These are phyloP conservation scores for Temnothorax unifasciatus DNA, from an alignment of 2,888 invertebrate genomes.

Conservation along the genomic window DNA sequence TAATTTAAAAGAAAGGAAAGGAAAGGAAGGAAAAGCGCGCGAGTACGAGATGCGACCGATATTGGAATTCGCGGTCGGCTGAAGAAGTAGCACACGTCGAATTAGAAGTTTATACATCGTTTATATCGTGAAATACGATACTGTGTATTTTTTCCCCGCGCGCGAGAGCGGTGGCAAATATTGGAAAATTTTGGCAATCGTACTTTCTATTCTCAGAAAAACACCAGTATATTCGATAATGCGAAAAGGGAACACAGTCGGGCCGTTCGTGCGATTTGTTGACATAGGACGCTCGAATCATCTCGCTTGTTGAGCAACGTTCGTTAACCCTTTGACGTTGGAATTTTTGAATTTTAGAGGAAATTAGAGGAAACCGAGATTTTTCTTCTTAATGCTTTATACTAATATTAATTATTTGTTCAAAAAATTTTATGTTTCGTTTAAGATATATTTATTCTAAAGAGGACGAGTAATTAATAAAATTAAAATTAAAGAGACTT, in stretches of 20 bases:
- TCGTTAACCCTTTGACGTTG: slow-evolving; percentile 4
- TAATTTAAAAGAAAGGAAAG: neutral
- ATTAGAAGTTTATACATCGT: neutral
- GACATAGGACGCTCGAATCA: neutral
- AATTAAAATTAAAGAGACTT: neutral
- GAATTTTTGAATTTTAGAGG: neutral
- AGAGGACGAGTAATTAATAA: neutral
- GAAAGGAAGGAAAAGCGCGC: neutral
- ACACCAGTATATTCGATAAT: neutral
- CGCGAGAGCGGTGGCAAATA: neutral
- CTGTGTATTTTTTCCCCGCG: neutral
- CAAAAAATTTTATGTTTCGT: neutral
- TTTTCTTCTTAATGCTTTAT: neutral
- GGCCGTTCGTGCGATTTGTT: slow-evolving; percentile 10
- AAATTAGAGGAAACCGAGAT: neutral
- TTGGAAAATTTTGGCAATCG: slow-evolving; percentile 7
- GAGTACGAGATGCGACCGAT: slow-evolving; percentile 4
- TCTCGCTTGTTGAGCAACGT: neutral
- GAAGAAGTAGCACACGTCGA: neutral
- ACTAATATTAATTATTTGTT: neutral
- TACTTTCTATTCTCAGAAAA: slow-evolving; percentile 9
- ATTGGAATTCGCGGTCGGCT: slow-evolving; percentile 30
- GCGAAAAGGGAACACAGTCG: neutral
- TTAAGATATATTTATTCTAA: neutral
- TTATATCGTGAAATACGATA: slow-evolving; percentile 7